Conservation (phyloP, 2,888 invertebrate species). For the Polydrusus cervinus region DNA sequence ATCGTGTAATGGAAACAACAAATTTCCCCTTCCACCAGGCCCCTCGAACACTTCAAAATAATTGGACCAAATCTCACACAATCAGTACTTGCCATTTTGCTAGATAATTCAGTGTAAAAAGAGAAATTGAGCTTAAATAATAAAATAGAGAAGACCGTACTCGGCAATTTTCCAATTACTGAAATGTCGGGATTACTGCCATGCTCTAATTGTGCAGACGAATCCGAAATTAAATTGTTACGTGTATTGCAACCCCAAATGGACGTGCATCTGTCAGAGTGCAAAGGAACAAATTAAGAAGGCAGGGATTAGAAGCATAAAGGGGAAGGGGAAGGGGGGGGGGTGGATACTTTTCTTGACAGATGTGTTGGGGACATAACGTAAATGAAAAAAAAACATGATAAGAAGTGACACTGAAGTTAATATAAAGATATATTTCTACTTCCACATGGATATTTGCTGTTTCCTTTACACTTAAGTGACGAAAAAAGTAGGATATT, state of each 20-base stretch:
- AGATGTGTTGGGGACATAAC: slow-evolving; percentile 27
- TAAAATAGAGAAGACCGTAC: slow-evolving; percentile 19
- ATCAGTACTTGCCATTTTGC: not conserved
- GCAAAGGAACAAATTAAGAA: slow-evolving; percentile 32
- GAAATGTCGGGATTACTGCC: slow-evolving; percentile 40
- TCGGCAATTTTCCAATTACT: slow-evolving; percentile 35
- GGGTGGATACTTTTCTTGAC: slow-evolving; percentile 22
- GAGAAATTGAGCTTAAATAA: slow-evolving; percentile 18
- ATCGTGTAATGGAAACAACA: no score
- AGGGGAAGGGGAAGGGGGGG: not conserved
- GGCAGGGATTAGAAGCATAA: slow-evolving; percentile 6
- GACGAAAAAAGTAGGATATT: no score
- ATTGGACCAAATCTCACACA: no score
- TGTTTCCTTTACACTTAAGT: no score
- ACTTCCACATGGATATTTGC: no score
- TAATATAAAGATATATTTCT: no score
- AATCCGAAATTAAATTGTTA: slow-evolving; percentile 45
- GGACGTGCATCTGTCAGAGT: slow-evolving; percentile 44
- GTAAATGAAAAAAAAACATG: slow-evolving; percentile 14
- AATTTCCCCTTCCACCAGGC: no score
- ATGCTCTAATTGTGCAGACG: slow-evolving; percentile 41
- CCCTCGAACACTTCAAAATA: no score
- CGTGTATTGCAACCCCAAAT: slow-evolving; percentile 40
- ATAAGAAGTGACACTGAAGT: not conserved
- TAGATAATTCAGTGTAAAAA: no score